phyloP scores from a whole-genome alignment of 2,113 vertebrate genomes.

The Chloropsis hardwickii region DNA sequence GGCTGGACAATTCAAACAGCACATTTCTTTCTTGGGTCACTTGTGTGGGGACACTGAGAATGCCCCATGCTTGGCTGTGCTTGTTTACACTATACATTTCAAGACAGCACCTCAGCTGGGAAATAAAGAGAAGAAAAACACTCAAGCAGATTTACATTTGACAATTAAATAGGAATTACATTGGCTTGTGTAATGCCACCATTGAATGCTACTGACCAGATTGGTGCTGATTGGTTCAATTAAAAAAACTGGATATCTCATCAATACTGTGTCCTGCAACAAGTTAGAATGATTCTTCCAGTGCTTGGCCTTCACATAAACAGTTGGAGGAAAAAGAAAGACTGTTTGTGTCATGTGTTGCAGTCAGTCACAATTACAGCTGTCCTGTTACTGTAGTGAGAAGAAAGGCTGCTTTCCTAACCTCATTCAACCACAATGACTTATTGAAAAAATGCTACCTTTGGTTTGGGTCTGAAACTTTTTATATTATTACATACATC shows the following conservation, averaged over 20 bases:
- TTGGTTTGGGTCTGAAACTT: not conserved
- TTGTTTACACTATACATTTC: fast-evolving
- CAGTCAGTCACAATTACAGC: too few species aligned
- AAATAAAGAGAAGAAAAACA: not conserved
- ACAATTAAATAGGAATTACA: not conserved
- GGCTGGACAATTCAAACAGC: not conserved
- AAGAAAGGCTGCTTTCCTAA: not conserved
- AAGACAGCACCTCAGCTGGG: not conserved
- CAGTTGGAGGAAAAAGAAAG: not conserved
- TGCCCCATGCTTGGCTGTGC: fast-evolving
- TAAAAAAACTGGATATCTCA: not conserved
- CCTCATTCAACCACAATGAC: fast-evolving
- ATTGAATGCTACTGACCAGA: not conserved
- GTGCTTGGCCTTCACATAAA: not conserved
- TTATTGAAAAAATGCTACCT: not conserved
- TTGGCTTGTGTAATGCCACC: not conserved
- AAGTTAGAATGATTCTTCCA: not conserved
- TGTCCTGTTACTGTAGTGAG: fast-evolving
- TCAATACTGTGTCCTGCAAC: not conserved
- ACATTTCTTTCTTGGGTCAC: fast-evolving
- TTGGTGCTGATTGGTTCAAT: fast-evolving
- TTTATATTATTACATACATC: not conserved
- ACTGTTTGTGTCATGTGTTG: not conserved
- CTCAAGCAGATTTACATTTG: not conserved
- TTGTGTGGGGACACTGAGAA: not conserved